Percentiles rank a stretch among this genome's conserved stretches.
phyloP scores from a whole-genome alignment of 2,797 vertebrate genomes.

The Synanceia verrucosa region DNA sequence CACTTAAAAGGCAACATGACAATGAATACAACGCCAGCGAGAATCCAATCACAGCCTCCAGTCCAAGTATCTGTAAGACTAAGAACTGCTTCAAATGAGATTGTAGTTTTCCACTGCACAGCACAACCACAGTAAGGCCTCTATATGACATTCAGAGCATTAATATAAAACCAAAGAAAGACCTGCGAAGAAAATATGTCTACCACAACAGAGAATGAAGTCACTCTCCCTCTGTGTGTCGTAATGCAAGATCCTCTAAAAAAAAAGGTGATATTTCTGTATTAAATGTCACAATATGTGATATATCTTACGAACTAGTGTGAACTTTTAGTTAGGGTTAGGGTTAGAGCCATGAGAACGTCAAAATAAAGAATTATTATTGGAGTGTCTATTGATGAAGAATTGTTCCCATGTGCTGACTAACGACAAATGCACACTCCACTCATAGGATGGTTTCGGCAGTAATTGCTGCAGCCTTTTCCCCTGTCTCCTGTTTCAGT shows the following conservation, averaged over 20 bases:
- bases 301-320: no score
- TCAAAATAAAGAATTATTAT: neutral
- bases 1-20: conserved; percentile 11
- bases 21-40: conserved; percentile 6
- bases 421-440: conserved; percentile 22
- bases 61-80: conserved; percentile 4
- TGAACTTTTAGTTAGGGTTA: neutral
- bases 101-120: neutral
- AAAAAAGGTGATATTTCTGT: no score
- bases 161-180: neutral
- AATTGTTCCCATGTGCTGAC: neutral
- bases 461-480: conserved; percentile 42
- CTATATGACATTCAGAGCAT: neutral
- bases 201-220: neutral
- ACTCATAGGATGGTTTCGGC: conserved; percentile 22
- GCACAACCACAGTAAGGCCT: no score
- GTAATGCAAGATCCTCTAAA: neutral
- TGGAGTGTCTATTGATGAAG: neutral
- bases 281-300: no score
- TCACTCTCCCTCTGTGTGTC: neutral
- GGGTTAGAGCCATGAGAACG: neutral
- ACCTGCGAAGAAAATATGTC: neutral
- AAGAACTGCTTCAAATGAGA: neutral
- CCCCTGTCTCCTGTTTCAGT: conserved; percentile 41
- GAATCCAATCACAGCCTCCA: neutral